These are phyloP conservation scores for Ophion ellenae DNA, from an alignment of 2,888 invertebrate species.

Conservation along the genomic window DNA sequence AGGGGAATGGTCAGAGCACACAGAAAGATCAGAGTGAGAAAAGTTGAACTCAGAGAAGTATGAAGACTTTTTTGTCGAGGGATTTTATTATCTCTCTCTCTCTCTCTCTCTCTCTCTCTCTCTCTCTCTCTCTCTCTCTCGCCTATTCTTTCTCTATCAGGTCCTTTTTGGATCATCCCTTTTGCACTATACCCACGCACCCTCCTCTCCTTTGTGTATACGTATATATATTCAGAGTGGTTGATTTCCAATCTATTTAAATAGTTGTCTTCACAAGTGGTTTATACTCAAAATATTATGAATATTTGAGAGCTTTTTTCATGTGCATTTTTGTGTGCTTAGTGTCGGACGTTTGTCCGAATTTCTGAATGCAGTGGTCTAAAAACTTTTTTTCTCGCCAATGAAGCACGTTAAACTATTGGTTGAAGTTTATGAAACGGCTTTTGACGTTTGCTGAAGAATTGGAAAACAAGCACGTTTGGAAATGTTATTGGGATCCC, in stretches of 20 bases:
- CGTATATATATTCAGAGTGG: no score
- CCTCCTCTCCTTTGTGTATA: neutral
- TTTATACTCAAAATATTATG: no score
- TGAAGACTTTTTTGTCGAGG: neutral
- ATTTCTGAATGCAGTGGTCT: neutral
- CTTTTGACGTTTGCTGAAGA: no score
- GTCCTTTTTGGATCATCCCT: neutral
- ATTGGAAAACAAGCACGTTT: no score
- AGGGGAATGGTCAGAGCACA: slow-evolving; percentile 4
- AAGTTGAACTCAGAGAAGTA: neutral
- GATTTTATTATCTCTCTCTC: neutral
- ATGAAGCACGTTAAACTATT: neutral
- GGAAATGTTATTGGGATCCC: no score
- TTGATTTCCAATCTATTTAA: no score
- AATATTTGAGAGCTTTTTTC: neutral
- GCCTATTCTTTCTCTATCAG: neutral
- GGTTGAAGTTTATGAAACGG: neutral
- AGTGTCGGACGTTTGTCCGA: neutral
- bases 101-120: neutral
- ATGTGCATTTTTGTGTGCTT: neutral
- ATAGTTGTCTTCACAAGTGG: no score
- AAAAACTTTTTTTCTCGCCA: neutral
- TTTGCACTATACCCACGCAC: neutral
- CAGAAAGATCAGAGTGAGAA: neutral
- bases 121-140: neutral